Conservation (phyloP, 1,140 invertebrate genomes). For the Antheraea pernyi region DNA sequence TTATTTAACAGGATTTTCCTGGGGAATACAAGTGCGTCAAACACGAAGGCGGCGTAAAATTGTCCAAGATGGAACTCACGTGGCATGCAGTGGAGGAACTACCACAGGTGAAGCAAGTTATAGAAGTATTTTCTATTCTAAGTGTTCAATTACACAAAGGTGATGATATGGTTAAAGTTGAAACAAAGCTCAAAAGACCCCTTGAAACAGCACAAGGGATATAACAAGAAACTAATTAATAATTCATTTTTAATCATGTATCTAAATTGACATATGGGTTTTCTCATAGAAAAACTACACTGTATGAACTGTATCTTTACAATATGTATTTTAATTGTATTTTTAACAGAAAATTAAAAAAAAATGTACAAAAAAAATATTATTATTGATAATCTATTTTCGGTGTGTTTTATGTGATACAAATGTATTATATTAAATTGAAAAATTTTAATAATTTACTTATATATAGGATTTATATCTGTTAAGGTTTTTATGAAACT, state of each 20-base stretch:
- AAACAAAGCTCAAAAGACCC: slow-evolving; percentile 62
- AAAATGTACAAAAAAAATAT: background rate
- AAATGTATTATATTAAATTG: background rate
- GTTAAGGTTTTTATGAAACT: background rate
- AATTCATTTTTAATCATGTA: background rate
- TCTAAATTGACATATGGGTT: background rate
- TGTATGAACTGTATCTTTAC: slow-evolving; percentile 1
- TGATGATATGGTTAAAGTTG: slow-evolving; percentile 66
- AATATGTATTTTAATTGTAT: background rate
- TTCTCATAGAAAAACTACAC: background rate
- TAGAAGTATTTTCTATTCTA: slow-evolving; percentile 64
- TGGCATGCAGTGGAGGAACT: slow-evolving; percentile 46
- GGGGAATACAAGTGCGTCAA: slow-evolving; percentile 59
- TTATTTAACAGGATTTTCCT: slow-evolving; percentile 61
- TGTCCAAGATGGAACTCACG: slow-evolving; percentile 64
- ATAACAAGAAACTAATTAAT: background rate
- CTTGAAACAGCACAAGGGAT: background rate
- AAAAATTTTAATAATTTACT: background rate
- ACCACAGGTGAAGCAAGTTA: slow-evolving; percentile 48
- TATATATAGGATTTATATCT: background rate
- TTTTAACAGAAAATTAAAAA: background rate
- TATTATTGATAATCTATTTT: background rate
- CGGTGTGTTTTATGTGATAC: background rate
- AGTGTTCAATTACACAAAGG: slow-evolving; percentile 62
- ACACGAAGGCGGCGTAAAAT: slow-evolving; percentile 51